Evolutionary conservation across 2,888 invertebrate species (phyloP).

Genomic region (Unio pictorum): DNA sequence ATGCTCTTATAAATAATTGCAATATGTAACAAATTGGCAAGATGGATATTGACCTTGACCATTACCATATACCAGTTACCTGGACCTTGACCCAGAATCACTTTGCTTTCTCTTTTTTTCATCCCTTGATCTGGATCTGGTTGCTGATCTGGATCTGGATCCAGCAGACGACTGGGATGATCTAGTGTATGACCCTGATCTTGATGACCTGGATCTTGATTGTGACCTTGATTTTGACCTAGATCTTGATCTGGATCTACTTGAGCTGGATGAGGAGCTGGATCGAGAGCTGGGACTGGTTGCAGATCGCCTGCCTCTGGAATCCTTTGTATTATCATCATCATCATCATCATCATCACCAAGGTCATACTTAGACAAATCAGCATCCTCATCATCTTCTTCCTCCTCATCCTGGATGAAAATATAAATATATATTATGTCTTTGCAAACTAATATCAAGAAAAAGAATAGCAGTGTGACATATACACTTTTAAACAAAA

Average conservation of each 20-base stretch:
- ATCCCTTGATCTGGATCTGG: slow-evolving; percentile 9
- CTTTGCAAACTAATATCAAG: no score
- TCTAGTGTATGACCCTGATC: slow-evolving; percentile 1
- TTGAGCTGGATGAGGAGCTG: slow-evolving; percentile 42
- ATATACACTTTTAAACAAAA: no score
- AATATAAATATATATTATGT: no score
- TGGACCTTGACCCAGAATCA: slow-evolving; percentile 61
- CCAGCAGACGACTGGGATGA: slow-evolving; percentile 10
- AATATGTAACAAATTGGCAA: no score
- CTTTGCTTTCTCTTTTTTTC: slow-evolving; percentile 32
- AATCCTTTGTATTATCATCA: slow-evolving; percentile 21
- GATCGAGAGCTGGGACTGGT: slow-evolving; percentile 42
- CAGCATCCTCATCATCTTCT: slow-evolving; percentile 76
- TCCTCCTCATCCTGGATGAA: not conserved
- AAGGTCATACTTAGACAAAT: slow-evolving; percentile 81
- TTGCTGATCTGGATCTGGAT: slow-evolving; percentile 36
- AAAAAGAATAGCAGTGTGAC: no score
- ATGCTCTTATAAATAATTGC: no score
- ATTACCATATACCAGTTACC: slow-evolving; percentile 50
- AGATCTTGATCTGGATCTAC: slow-evolving; percentile 39
- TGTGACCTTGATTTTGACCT: slow-evolving; percentile 34
- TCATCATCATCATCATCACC: slow-evolving; percentile 79
- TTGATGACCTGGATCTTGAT: slow-evolving; percentile 10
- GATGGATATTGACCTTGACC: no score
- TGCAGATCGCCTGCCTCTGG: slow-evolving; percentile 18